Base-by-base conservation (phyloP, 1,140 invertebrate genomes). In the Drosophila kohkoa region DNA sequence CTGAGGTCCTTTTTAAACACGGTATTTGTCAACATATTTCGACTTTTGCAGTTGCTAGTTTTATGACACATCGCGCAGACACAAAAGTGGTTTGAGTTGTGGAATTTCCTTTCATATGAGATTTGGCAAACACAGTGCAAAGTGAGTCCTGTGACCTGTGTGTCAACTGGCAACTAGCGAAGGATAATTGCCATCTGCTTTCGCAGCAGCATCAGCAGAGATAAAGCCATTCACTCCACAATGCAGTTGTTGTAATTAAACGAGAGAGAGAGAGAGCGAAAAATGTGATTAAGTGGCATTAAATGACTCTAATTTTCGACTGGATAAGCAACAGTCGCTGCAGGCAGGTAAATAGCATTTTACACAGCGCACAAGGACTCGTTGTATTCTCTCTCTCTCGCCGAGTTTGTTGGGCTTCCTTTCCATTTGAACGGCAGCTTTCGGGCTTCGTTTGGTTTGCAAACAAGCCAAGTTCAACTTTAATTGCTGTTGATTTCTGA, bases 241-340 rank as follows among this genome's bases (percentile, higher is more conserved):
- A 11, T 28, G 20, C 45, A 41, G 32, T 41, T 43, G 25, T 41
- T 52, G 25, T 43, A 69, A 69, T 69, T 69, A 70, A 58, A 11
- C 35, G 20, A 20, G 30, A 25, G 16, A 16, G 16, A 16, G 15
- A 1, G 15, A 16, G 15, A 16, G 15, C 70, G 20, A 62, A 67
- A 16, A 75, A 57, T 59, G 68, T 76, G 79, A 86, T 86, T 87
- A 82, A 86, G 60, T 86, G 68, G 11, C 71, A 43, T 82, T 79
- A 82, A 87, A 87, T 86, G 75, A 76, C 35, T 49, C 30, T 57
- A 30, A 43, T 65, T 57, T 48, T 68, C 45, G 43, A 32, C 16
- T 8, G 7, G 6, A 46, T 54, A 54, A 59, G 16, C 64, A 49
- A 41, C 6, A 48, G 13, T 11, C 16, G 38, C 55, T 41, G 30